Conservation (phyloP, 2,888 invertebrate species). For the Drosophila borborema region DNA sequence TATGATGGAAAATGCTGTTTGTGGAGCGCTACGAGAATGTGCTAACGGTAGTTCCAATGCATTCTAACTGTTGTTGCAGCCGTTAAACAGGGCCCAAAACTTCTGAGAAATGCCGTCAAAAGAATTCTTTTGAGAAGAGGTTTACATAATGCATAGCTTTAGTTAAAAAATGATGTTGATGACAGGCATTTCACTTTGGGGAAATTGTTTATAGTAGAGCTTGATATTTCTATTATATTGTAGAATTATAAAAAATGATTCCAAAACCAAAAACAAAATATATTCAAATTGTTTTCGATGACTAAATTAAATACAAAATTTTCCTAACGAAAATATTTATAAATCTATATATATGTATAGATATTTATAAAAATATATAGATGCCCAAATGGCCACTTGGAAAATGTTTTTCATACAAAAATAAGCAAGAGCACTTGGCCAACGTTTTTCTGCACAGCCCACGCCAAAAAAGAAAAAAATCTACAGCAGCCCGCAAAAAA, state of each 20-base stretch:
- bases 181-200: constrained; percentile 1
- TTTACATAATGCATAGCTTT: constrained; percentile 11
- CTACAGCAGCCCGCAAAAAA: constrained; percentile 53
- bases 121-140: constrained; percentile 6
- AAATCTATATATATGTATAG: constrained; percentile 1
- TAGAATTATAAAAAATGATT: neutral
- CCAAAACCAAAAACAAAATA: too few relatives aligned
- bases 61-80: constrained; percentile 63
- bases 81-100: constrained; percentile 14
- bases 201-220: neutral
- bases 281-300: constrained; percentile 14
- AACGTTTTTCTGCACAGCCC: constrained; percentile 53
- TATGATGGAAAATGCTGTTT: constrained; percentile 38
- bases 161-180: neutral
- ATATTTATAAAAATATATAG: constrained; percentile 9
- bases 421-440: constrained; percentile 40
- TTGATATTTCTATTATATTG: neutral
- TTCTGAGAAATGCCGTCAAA: constrained; percentile 35
- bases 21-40: constrained; percentile 28
- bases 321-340: constrained; percentile 33
- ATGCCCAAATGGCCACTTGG: constrained; percentile 49
- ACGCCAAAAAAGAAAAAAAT: constrained; percentile 29
- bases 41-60: constrained; percentile 64
- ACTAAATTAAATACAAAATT: constrained; percentile 39
- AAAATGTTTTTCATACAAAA: constrained; percentile 48